phyloP scores from a whole-genome alignment of 2,113 vertebrate genomes.

The Phalacrocorax carbo region DNA sequence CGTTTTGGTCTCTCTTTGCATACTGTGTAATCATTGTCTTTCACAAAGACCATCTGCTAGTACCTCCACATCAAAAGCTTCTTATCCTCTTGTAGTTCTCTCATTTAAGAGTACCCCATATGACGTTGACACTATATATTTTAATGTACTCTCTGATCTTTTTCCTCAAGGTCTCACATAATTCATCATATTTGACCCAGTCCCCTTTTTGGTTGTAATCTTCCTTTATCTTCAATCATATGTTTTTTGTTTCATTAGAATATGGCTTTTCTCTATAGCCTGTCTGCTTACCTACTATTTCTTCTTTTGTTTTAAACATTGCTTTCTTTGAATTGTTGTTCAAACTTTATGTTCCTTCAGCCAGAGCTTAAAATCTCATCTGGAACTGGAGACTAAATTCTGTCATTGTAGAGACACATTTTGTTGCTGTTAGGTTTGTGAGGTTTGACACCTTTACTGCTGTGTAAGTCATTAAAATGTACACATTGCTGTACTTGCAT shows the following conservation, averaged over 20 bases:
- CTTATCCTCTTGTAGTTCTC: constrained; percentile 57
- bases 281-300: not conserved
- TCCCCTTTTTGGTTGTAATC: constrained; percentile 15
- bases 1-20: constrained; percentile 42
- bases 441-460: not conserved
- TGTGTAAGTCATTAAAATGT: not conserved
- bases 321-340: constrained; percentile 51
- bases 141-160: constrained; percentile 56
- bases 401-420: not conserved
- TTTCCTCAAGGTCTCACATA: constrained; percentile 28
- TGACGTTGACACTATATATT: constrained; percentile 45
- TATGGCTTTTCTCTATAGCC: not conserved
- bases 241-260: constrained; percentile 19
- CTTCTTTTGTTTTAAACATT: constrained; percentile 9
- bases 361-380: not conserved
- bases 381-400: not conserved
- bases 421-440: not conserved
- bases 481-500: not conserved
- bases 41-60: constrained; percentile 45
- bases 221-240: constrained; percentile 35
- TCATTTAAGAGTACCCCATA: constrained; percentile 57
- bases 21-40: constrained; percentile 54
- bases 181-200: not conserved
- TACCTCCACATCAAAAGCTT: constrained; percentile 60
- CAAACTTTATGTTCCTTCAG: not conserved